These are phyloP conservation scores for Anastrepha obliqua DNA, from an alignment of 1,140 invertebrate genomes.

Conservation along the genomic window DNA sequence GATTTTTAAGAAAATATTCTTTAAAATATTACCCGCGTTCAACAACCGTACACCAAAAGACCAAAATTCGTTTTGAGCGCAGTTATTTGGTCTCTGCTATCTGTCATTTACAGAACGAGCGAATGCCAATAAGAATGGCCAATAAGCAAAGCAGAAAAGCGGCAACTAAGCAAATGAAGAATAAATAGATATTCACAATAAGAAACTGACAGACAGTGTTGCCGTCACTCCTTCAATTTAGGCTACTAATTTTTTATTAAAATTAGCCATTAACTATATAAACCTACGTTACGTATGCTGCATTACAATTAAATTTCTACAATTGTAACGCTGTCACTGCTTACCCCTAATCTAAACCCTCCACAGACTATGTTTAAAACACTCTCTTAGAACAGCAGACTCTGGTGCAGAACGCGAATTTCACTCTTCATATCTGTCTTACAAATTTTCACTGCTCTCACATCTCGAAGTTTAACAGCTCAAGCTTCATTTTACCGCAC, in stretches of 20 bases:
- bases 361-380: no score
- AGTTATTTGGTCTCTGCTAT: background rate
- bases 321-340: background rate
- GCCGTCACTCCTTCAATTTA: no score
- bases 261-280: background rate
- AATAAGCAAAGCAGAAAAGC: background rate
- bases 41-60: conserved; percentile 30
- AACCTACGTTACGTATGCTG: background rate
- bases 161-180: background rate
- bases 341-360: no score
- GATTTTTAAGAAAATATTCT: background rate
- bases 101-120: no score
- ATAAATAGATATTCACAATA: background rate
- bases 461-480: no score
- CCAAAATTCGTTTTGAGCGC: conserved; percentile 50
- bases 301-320: background rate
- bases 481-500: no score
- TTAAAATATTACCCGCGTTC: background rate
- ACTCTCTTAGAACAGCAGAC: no score
- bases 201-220: background rate
- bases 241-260: no score
- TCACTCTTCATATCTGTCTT: no score
- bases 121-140: background rate
- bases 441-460: no score
- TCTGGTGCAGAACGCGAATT: no score